Evolutionary conservation across 2,113 vertebrate genomes (phyloP), one percentile per base, ranked within the genome.

Genomic region (Pseudopipra pipra): DNA sequence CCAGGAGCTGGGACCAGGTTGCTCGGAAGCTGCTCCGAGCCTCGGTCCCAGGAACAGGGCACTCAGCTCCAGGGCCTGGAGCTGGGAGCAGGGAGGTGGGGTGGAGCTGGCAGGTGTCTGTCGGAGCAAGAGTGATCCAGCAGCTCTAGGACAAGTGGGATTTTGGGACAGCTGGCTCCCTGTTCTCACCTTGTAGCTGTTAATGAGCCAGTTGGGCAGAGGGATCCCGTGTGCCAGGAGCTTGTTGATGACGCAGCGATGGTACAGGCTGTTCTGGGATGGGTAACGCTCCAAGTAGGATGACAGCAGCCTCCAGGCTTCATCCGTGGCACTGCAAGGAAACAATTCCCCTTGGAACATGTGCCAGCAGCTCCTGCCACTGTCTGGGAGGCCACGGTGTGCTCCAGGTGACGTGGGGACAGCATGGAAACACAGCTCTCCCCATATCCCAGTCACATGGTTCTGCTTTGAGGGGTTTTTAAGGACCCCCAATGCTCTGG

Each of bases 181-280:
- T 31, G 22, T 35, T 24, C 73, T 91, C 71, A 99, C 99, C 98
- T 99, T 99, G 94, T 99, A 99, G 37, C 98, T 98, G 87, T 98
- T 99, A 59, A 99, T 96, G 87, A 99, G 98, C 99, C 99, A 99
- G 93, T 98, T 99, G 74, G 99, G 99, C 65, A 99, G 97, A 8
- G 99, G 99, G 3, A 99, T 97, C 1, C 99, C 99, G 0, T 99
- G 99, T 2, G 98, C 98, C 94, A 99, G 93, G 85, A 99, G 98
- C 97, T 99, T 99, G 96, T 98, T 98, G 97, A 99, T 99, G 79
- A 99, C 99, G 9, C 98, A 98, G 75, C 97, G 98, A 88, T 99
- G 98, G 95, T 99, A 97, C 66, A 98, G 98, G 22, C 98, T 98
- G 84, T 98, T 99, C 85, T 98, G 97, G 20, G 98, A 98, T 1